Evolutionary conservation across 2,797 vertebrate genomes (phyloP), one percentile per base, ranked within the genome.

Genomic region (Hippoglossus hippoglossus): DNA sequence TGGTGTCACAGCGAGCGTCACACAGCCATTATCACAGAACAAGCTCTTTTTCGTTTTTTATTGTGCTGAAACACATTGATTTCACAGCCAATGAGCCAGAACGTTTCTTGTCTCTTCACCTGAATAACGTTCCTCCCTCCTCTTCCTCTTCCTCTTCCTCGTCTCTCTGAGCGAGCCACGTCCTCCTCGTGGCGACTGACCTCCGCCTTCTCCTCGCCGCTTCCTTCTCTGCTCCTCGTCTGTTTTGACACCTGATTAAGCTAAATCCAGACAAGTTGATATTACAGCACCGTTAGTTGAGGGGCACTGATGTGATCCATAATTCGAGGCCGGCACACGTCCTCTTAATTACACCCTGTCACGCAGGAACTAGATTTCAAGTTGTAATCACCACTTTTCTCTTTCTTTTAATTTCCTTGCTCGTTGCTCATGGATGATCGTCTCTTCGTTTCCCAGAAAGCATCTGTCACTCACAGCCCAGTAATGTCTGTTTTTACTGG

Each of bases 61-160:
- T 87, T 82, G 72, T 26, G 4, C 68, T 18, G 52, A 57, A 78
- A 71, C 66, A 60, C 70, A 6, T 60, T 69, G n/a, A 61, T 78
- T 73, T 36, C 46, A 52, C 56, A 60, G 74, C 63, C 83, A 88
- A 87, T 88, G 82, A 84, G 41, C n/a, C 73, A 56, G 55, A 89
- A 86, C n/a, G 72, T 75, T 74, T 77, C 47, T 76, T 66, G 31
- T 61, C 67, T 73, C 36, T 26, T 1, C 51, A 34, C 36, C 51
- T 67, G 46, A 39, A 9, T 15, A 34, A 24, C 28, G 13, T 21
- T 41, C 50, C 24, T 25, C 31, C 7, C 39, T 21, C 26, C 24
- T 25, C 63, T 65, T 19, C 60, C 44, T 34, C 53, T 22, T 61
- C 52, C 0, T 19, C 34, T 26, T 31, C 15, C 19, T 21, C 18